Percentiles rank a stretch among this genome's conserved stretches.
These are phyloP conservation scores for Drosophila setifemur DNA, from an alignment of 1,140 invertebrate genomes.

Conservation along the genomic window DNA sequence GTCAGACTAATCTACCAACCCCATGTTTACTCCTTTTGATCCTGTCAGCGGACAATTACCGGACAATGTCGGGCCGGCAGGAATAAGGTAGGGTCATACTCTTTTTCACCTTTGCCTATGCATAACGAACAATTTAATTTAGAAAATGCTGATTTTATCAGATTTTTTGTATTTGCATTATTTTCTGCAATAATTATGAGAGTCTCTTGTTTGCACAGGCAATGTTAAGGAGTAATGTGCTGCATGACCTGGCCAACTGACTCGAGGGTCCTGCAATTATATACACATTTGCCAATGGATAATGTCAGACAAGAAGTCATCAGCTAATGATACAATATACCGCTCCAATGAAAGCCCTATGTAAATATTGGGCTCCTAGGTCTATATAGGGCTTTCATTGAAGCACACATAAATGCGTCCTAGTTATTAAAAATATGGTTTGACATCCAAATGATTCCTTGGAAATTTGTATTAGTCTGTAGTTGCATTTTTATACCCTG, in stretches of 20 bases:
- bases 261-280: slow-evolving; percentile 68
- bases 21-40: not conserved
- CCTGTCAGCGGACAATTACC: slow-evolving; percentile 76
- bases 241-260: slow-evolving; percentile 24
- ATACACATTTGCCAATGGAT: slow-evolving; percentile 79
- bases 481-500: slow-evolving; percentile 18
- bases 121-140: slow-evolving; percentile 82
- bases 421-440: slow-evolving; percentile 32
- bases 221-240: slow-evolving; percentile 62
- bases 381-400: too few species aligned
- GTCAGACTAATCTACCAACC: slow-evolving; percentile 46
- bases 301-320: slow-evolving; percentile 42
- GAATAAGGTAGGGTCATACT: slow-evolving; percentile 42
- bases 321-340: slow-evolving; percentile 60
- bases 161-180: slow-evolving; percentile 67
- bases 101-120: slow-evolving; percentile 22
- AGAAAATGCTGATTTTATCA: slow-evolving; percentile 82
- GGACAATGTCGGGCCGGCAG: slow-evolving; percentile 55
- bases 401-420: slow-evolving; percentile 27
- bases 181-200: slow-evolving; percentile 27
- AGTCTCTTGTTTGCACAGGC: slow-evolving; percentile 61
- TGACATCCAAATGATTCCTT: slow-evolving; percentile 13
- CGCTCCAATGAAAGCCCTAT: too few species aligned
- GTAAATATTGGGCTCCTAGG: too few species aligned
- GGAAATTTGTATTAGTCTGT: slow-evolving; percentile 13